These are phyloP conservation scores for Lymantria dispar DNA, from an alignment of 2,888 invertebrate species.

Conservation along the genomic window DNA sequence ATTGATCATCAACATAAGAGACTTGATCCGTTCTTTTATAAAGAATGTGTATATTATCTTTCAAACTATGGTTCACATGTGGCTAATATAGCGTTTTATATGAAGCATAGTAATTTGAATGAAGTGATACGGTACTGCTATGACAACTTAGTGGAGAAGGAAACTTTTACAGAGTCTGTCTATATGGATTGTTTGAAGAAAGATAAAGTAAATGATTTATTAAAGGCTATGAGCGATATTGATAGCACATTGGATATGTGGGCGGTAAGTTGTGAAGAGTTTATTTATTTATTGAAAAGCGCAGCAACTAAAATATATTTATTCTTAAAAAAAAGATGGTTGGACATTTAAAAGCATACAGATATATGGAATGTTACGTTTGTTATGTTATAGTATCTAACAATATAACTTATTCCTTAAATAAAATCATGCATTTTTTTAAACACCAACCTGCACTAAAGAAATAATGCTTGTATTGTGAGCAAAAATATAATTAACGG, in stretches of 20 bases:
- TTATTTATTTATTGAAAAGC: no score
- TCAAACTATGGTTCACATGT: conserved; percentile 89
- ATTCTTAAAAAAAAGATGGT: no score
- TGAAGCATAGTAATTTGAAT: conserved; percentile 86
- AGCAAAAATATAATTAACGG: no score
- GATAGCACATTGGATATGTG: conserved; percentile 86
- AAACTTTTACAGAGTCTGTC: conserved; percentile 87
- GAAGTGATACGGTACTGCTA: conserved; percentile 87
- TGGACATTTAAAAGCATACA: no score
- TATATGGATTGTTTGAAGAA: conserved; percentile 86
- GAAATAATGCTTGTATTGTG: no score
- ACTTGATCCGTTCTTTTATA: conserved; percentile 84
- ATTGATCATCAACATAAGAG: conserved; percentile 55
- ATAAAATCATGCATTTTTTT: no score
- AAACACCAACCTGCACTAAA: no score
- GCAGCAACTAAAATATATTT: no score
- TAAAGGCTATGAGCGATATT: conserved; percentile 84
- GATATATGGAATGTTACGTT: no score
- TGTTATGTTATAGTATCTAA: no score
- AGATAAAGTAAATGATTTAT: conserved; percentile 83
- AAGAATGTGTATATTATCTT: conserved; percentile 92
- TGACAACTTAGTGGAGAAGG: conserved; percentile 85
- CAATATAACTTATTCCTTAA: no score
- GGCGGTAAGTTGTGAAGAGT: conserved; percentile 76
- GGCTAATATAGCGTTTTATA: conserved; percentile 88